These are phyloP conservation scores for Macrochelys suwanniensis DNA, from an alignment of 2,797 vertebrate species.

Conservation along the genomic window DNA sequence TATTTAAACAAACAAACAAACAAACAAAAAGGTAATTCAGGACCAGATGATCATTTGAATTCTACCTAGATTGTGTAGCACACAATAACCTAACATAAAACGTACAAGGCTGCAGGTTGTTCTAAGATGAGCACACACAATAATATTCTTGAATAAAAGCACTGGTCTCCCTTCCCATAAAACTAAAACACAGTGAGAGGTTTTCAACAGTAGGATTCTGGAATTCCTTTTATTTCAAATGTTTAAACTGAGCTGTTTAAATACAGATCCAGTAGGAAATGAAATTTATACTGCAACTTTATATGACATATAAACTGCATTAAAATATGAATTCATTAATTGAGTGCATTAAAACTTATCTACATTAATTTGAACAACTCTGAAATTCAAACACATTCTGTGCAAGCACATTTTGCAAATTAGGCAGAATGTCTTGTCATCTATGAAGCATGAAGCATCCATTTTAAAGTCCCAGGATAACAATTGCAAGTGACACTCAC, in stretches of 20 bases:
- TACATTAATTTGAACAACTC: conserved; percentile 31
- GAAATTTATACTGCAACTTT: conserved; percentile 8
- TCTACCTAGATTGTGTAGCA: neutral
- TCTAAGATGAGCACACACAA: neutral
- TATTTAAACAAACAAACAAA: neutral
- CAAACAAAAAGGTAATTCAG: neutral
- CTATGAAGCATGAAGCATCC: conserved; percentile 44
- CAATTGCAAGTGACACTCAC: neutral
- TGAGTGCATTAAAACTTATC: neutral
- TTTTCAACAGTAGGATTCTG: neutral
- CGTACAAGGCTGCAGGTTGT: neutral
- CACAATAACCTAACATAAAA: neutral
- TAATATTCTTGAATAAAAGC: neutral
- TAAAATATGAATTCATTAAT: conserved; percentile 23
- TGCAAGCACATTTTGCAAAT: conserved; percentile 14
- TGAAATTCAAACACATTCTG: conserved; percentile 22
- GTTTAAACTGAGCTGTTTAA: neutral
- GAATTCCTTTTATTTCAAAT: neutral
- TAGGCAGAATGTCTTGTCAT: conserved; percentile 14
- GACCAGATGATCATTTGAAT: neutral
- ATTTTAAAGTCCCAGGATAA: conserved; percentile 40
- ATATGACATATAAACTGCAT: neutral
- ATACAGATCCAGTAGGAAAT: neutral
- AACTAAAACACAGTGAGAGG: neutral
- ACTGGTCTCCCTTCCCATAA: neutral